A percentile compares a stretch with the other conserved stretches of the same genome.
Evolutionary conservation across 1,140 invertebrate species (phyloP).

Genomic region (Drosophila lacteicornis): DNA sequence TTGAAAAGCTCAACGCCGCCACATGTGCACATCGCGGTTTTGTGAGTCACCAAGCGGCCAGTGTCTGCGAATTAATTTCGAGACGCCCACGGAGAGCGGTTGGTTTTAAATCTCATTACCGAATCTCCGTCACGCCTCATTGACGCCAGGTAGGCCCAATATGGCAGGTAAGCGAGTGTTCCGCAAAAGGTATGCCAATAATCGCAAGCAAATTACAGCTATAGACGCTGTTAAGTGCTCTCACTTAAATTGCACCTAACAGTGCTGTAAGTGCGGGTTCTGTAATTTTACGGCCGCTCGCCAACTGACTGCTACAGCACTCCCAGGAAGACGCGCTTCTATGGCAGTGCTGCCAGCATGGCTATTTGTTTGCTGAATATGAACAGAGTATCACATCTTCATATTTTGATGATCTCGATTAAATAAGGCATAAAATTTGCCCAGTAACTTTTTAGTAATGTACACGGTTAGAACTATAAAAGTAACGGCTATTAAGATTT

Average conservation of each 20-base stretch:
- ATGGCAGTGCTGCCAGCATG: too few relatives aligned
- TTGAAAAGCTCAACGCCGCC: conserved; percentile 44
- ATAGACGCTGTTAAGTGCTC: conserved; percentile 4
- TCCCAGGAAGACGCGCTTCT: conserved; percentile 20
- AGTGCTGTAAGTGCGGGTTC: conserved; percentile 2
- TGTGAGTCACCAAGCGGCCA: conserved; percentile 23
- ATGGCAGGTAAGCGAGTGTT: conserved; percentile 35
- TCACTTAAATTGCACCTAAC: conserved; percentile 8
- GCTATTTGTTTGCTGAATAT: neutral
- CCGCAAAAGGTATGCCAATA: conserved; percentile 26
- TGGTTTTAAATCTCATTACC: conserved; percentile 38
- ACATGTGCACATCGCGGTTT: conserved; percentile 37
- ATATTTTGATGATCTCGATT: too few relatives aligned
- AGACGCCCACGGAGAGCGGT: conserved; percentile 25
- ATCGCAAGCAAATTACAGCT: conserved; percentile 5
- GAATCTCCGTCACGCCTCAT: conserved; percentile 54
- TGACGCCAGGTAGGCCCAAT: conserved; percentile 42
- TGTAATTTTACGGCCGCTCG: neutral
- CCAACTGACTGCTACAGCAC: conserved; percentile 34
- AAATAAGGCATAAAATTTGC: too few relatives aligned
- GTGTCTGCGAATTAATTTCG: conserved; percentile 36
- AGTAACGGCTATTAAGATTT: neutral
- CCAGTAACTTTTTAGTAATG: too few relatives aligned
- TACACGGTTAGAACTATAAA: too few relatives aligned
- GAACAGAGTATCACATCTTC: too few relatives aligned